A percentile compares a stretch with the other conserved stretches of the same genome.
phyloP scores from a whole-genome alignment of 2,888 invertebrate genomes.

The Ophion ellenae region DNA sequence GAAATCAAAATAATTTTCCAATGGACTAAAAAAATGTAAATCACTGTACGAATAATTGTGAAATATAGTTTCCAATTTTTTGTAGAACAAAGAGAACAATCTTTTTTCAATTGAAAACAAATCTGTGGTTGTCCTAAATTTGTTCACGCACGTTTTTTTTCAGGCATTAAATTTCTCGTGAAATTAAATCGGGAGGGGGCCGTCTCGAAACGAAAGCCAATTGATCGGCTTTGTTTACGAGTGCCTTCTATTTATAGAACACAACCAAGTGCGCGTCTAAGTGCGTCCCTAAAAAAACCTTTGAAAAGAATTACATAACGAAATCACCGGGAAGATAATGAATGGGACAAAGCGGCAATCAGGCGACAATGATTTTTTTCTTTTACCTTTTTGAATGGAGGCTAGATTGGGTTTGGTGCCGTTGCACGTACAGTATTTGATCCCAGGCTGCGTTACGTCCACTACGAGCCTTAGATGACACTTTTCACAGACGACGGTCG shows the following conservation, averaged over 20 bases:
- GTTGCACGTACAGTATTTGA: slow-evolving; percentile 85
- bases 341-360: slow-evolving; percentile 66
- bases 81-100: background rate
- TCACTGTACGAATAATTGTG: no score
- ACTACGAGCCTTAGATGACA: slow-evolving; percentile 84
- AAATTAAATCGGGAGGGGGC: background rate
- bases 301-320: slow-evolving; percentile 38
- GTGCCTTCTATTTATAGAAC: slow-evolving; percentile 43
- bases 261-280: slow-evolving; percentile 20
- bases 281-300: slow-evolving; percentile 9
- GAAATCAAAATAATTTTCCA: no score
- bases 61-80: no score
- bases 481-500: slow-evolving; percentile 85
- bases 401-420: slow-evolving; percentile 68
- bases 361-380: slow-evolving; percentile 66
- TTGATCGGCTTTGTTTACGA: slow-evolving; percentile 8
- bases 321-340: background rate
- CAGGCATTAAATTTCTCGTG: background rate
- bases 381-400: slow-evolving; percentile 63
- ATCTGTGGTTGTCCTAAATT: no score
- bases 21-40: no score
- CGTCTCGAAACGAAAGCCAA: slow-evolving; percentile 6
- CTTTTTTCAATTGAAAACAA: background rate
- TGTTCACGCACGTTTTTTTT: background rate
- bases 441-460: slow-evolving; percentile 81